These are phyloP conservation scores for Stomatorhinus walkeri DNA, from an alignment of 2,797 vertebrate species.

Conservation along the genomic window DNA sequence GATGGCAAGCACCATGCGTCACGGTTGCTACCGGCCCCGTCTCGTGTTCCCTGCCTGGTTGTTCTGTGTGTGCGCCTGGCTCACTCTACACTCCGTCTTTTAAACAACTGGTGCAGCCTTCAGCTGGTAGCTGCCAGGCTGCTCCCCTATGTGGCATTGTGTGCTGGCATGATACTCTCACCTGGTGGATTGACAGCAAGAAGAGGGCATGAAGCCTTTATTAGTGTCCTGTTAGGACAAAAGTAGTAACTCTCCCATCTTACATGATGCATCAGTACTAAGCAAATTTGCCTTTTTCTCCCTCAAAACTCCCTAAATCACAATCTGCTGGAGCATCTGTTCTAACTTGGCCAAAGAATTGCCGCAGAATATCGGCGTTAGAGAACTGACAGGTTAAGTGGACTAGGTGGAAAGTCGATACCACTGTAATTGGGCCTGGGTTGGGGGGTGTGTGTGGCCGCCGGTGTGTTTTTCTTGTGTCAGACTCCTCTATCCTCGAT, in stretches of 20 bases:
- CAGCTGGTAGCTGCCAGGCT: not conserved
- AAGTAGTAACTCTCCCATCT: not conserved
- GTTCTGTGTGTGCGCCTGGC: not conserved
- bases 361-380: not conserved
- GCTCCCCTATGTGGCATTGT: not conserved
- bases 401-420: not conserved
- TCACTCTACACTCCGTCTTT: not conserved
- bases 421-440: not conserved
- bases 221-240: not conserved
- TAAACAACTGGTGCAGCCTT: not conserved
- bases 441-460: not conserved
- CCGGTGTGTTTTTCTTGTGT: not conserved
- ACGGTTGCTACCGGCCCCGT: not conserved
- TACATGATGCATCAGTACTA: not conserved
- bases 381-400: not conserved
- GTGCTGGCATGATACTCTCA: not conserved
- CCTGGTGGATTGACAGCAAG: not conserved
- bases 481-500: not conserved
- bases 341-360: not conserved
- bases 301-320: not conserved
- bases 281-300: not conserved
- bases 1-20: not conserved
- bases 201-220: not conserved
- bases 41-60: not conserved
- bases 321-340: constrained; percentile 1